These are phyloP conservation scores for Glomeris maerens DNA, from an alignment of 1,140 invertebrate species.

Conservation along the genomic window DNA sequence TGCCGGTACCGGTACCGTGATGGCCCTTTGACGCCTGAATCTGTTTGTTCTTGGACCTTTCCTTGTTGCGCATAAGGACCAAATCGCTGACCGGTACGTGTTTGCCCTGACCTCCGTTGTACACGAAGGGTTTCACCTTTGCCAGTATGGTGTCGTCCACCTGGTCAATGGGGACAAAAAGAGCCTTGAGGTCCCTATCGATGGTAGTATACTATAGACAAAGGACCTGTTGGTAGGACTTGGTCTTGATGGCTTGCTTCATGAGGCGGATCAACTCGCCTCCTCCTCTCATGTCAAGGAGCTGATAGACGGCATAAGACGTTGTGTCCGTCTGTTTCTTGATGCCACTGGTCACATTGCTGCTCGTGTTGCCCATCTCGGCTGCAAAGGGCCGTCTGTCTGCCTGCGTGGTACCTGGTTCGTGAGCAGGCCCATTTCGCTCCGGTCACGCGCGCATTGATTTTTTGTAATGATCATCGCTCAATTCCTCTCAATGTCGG, in stretches of 20 bases:
- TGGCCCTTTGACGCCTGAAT: too few species aligned
- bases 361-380: conserved; percentile 81
- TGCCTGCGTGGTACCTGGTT: too few species aligned
- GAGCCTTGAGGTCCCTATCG: too few species aligned
- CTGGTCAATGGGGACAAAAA: too few species aligned
- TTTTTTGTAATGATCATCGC: too few species aligned
- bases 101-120: conserved; percentile 79
- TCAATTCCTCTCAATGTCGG: too few species aligned
- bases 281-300: conserved; percentile 77
- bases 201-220: too few species aligned
- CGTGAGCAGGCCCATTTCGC: too few species aligned
- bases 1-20: too few species aligned
- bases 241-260: conserved; percentile 75
- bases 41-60: conserved; percentile 61
- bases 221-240: conserved; percentile 44
- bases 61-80: conserved; percentile 73
- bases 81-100: conserved; percentile 75
- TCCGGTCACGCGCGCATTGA: too few species aligned
- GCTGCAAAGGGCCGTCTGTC: too few species aligned
- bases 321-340: conserved; percentile 79
- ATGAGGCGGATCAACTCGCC: conserved; percentile 84
- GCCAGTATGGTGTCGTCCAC: conserved; percentile 77
- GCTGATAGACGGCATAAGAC: conserved; percentile 57
- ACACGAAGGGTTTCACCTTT: conserved; percentile 80
- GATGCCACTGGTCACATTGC: conserved; percentile 77